Percentiles rank a stretch among this genome's conserved stretches.
Evolutionary conservation across 2,113 vertebrate species (phyloP).

Genomic region (Condylura cristata): DNA sequence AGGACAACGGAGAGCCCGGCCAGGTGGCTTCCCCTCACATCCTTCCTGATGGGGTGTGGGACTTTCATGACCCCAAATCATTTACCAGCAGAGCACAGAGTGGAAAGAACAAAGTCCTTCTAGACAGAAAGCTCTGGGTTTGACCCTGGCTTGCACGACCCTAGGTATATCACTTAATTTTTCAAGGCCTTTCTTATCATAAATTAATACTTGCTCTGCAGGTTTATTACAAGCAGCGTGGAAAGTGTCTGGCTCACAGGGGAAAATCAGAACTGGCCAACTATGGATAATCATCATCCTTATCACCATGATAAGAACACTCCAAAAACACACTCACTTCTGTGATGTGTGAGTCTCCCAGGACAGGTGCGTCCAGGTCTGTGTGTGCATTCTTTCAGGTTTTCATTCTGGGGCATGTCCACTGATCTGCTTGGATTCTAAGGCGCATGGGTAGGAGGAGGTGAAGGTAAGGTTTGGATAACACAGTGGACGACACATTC

Average conservation of each 20-base stretch:
- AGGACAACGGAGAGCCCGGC: neutral
- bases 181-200: neutral
- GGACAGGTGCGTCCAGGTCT: neutral
- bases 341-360: neutral
- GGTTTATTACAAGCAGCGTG: neutral
- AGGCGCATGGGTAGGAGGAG: neutral
- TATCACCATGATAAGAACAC: neutral
- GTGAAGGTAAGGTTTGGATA: neutral
- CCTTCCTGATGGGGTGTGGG: neutral
- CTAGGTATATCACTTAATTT: neutral
- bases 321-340: neutral
- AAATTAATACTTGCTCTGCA: slow-evolving; percentile 1
- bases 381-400: neutral
- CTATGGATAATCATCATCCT: neutral
- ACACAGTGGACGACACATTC: neutral
- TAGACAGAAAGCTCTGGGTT: neutral
- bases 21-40: neutral
- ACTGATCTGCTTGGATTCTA: neutral
- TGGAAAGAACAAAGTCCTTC: neutral
- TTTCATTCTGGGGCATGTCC: neutral
- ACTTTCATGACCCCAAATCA: slow-evolving; percentile 55
- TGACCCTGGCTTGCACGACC: neutral
- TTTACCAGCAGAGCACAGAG: slow-evolving; percentile 33
- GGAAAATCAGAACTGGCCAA: neutral
- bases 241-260: neutral